Base-by-base conservation (phyloP, 2,888 invertebrate genomes). In the Ametastegia equiseti region DNA sequence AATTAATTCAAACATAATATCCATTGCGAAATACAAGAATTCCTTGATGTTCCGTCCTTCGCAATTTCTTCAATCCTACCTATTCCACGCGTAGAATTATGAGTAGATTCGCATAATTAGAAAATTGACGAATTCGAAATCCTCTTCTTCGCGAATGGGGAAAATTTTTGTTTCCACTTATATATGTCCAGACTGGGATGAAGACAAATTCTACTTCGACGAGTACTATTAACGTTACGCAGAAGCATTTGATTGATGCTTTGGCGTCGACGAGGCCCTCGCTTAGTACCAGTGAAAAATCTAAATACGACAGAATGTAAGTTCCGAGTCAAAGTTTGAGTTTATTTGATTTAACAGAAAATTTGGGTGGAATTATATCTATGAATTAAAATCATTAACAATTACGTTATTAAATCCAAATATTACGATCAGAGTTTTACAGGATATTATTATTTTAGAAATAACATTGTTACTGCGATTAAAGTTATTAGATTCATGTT, bases 281-380 rank as follows among this genome's bases (percentile, higher is more conserved):
- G 0, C 93, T 98, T 3, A 95, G 95, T 5, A 89, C 89, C 19
- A 92, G 94, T 39, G 97, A 98, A 89, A 93, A 94, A 84, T 85
- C 91, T 19, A 96, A 95, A 92, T 98, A 96, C 89, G 94, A 95
- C 85, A 93, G 92, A 89, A 96, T 97, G 97, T 97, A 92, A 95
- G 50, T 47, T 81, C 57, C 19, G n/a, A 5, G 30, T 42, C 1
- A 2, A 78, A 63, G 77, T 60, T 45, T 36, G 33, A 45, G 19
- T 78, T 36, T 63, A 15, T 54, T 45, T 11, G 50, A 71, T 71
- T 80, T 63, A n/a, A 42, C 73, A 19, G 65, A 54, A 63, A 63
- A 9, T 57, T 80, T n/a, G n/a, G n/a, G n/a, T n/a, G n/a, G n/a
- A n/a, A n/a, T n/a, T n/a, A n/a, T n/a, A n/a, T n/a, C n/a, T n/a